Evolutionary conservation across 2,888 invertebrate species (phyloP).

Genomic region (Rhorus exstirpatorius): DNA sequence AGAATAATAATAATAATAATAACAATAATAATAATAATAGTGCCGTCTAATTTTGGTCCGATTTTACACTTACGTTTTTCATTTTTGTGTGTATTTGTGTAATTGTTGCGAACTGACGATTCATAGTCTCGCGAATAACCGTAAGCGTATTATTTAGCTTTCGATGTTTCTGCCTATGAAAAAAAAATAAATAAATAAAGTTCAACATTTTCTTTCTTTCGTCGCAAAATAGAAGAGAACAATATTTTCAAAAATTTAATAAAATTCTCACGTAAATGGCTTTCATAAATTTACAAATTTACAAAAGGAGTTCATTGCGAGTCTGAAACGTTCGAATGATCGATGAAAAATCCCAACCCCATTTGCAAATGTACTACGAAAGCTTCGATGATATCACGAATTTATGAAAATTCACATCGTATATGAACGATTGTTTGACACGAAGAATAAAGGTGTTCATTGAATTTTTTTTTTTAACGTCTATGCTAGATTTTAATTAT

Average conservation of each 20-base stretch:
- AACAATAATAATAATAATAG: slow-evolving; percentile 46
- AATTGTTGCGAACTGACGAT: slow-evolving; percentile 50
- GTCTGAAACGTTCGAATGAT: neutral
- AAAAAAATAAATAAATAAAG: slow-evolving; percentile 3
- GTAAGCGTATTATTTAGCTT: slow-evolving; percentile 35
- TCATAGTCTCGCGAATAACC: slow-evolving; percentile 28
- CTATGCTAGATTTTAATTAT: slow-evolving; percentile 33
- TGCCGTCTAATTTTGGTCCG: slow-evolving; percentile 68
- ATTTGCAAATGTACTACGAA: slow-evolving; percentile 23
- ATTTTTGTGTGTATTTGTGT: slow-evolving; percentile 16
- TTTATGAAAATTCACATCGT: slow-evolving; percentile 25
- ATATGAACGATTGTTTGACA: slow-evolving; percentile 16
- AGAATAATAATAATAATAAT: slow-evolving; percentile 27
- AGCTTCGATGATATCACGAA: slow-evolving; percentile 47
- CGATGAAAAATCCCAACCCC: neutral
- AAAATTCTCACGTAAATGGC: too few relatives aligned
- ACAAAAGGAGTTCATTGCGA: too few relatives aligned
- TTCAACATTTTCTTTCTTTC: neutral
- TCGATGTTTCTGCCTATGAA: slow-evolving; percentile 18
- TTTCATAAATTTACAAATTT: too few relatives aligned
- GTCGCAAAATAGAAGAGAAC: slow-evolving; percentile 5
- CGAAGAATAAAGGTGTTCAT: slow-evolving; percentile 33
- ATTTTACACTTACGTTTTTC: slow-evolving; percentile 36
- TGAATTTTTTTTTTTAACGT: slow-evolving; percentile 28
- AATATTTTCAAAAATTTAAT: too few relatives aligned